Percentiles rank a stretch among this genome's conserved stretches.
phyloP scores from a whole-genome alignment of 2,888 invertebrate species.

The Lottia scabra region DNA sequence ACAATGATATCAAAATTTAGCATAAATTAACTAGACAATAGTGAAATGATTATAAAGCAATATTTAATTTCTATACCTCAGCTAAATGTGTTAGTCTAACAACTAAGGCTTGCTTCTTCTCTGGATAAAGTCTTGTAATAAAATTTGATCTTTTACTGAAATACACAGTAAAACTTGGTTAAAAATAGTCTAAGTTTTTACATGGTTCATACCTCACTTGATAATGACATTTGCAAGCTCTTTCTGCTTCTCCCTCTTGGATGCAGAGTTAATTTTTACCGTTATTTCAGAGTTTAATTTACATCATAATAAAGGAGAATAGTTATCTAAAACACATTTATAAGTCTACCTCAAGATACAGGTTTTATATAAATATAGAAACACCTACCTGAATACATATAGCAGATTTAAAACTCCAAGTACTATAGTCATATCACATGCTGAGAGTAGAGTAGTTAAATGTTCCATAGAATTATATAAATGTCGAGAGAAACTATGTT shows the following conservation, averaged over 20 bases:
- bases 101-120: conserved; percentile 78
- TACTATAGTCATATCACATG: conserved; percentile 86
- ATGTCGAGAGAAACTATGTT: conserved; percentile 88
- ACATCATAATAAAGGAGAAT: too few species aligned
- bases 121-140: conserved; percentile 80
- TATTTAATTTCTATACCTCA: conserved; percentile 75
- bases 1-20: not conserved
- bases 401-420: conserved; percentile 85
- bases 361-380: too few species aligned
- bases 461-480: conserved; percentile 90
- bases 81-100: conserved; percentile 82
- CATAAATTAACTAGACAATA: not conserved
- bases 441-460: conserved; percentile 80
- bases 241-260: too few species aligned
- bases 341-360: too few species aligned
- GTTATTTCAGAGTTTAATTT: too few species aligned
- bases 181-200: not conserved
- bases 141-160: conserved; percentile 86
- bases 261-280: too few species aligned
- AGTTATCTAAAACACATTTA: too few species aligned
- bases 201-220: too few species aligned
- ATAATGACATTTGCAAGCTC: too few species aligned
- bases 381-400: conserved; percentile 79
- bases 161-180: conserved; percentile 17
- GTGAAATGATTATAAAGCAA: too few species aligned